These are phyloP conservation scores for Cylloceria caligata DNA, from an alignment of 2,888 invertebrate genomes.

Conservation along the genomic window DNA sequence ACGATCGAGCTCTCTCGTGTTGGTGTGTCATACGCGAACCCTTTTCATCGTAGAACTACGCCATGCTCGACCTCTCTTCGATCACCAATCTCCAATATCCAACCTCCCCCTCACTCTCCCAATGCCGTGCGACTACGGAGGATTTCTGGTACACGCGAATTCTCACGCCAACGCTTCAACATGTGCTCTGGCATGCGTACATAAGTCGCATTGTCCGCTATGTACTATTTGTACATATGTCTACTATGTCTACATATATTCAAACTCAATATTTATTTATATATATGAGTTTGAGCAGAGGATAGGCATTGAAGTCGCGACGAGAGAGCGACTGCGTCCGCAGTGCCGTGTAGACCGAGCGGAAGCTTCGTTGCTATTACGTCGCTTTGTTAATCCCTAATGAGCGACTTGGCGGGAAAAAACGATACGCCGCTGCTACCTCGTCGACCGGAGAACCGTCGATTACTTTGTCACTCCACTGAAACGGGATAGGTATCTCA, in stretches of 20 bases:
- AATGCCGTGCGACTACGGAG: not conserved
- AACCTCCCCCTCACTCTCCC: not conserved
- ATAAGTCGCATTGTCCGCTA: slow-evolving; percentile 36
- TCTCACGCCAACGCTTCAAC: slow-evolving; percentile 33
- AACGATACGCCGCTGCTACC: slow-evolving; percentile 1
- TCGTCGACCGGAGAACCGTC: not conserved
- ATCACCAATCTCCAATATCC: slow-evolving; percentile 37
- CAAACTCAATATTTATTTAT: not conserved
- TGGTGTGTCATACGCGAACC: slow-evolving; percentile 41
- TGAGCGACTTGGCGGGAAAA: slow-evolving; percentile 47
- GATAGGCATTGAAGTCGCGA: slow-evolving; percentile 34
- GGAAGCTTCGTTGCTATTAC: slow-evolving; percentile 37
- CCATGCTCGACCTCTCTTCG: slow-evolving; percentile 29
- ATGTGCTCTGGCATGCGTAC: slow-evolving; percentile 27
- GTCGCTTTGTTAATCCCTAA: slow-evolving; percentile 58
- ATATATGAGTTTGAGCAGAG: not conserved
- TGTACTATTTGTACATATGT: not conserved
- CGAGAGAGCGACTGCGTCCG: not conserved
- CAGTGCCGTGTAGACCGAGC: not conserved
- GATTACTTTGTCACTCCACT: slow-evolving; percentile 10
- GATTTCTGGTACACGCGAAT: slow-evolving; percentile 32
- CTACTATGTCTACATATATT: not conserved
- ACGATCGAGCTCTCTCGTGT: slow-evolving; percentile 44
- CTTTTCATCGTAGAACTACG: slow-evolving; percentile 59
- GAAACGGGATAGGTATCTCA: not conserved